Conservation (phyloP, 2,888 invertebrate species). For the Eutolmus rufibarbis region DNA sequence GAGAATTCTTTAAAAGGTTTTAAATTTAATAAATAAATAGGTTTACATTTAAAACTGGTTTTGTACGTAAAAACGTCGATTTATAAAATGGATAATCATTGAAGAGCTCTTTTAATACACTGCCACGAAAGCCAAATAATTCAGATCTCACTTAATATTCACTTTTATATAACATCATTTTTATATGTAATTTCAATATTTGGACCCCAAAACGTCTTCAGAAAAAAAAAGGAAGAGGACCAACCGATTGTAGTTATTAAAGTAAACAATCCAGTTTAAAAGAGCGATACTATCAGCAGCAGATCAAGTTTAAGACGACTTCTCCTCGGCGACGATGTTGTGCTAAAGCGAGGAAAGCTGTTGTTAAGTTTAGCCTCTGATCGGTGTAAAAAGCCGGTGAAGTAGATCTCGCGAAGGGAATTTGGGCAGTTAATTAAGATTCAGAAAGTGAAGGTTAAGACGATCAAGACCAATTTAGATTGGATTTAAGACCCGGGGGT, state of each 20-base stretch:
- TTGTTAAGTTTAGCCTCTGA: not conserved
- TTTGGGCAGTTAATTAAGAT: not conserved
- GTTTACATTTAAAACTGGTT: no score
- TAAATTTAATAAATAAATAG: no score
- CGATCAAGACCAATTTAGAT: not conserved
- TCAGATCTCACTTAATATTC: no score
- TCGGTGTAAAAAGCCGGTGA: not conserved
- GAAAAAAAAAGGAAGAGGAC: no score
- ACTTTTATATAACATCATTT: no score
- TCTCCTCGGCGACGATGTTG: not conserved
- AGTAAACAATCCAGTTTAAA: not conserved
- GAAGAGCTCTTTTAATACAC: no score
- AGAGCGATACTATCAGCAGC: not conserved
- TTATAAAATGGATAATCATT: no score
- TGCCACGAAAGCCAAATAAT: no score
- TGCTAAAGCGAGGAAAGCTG: not conserved
- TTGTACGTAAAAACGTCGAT: no score
- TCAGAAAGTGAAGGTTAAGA: conserved; percentile 29
- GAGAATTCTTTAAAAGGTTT: no score
- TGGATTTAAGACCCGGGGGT: not conserved
- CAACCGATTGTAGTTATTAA: not conserved
- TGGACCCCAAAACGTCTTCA: no score
- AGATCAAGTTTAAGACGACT: not conserved
- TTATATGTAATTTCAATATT: no score
- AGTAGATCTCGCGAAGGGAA: not conserved